phyloP scores from a whole-genome alignment of 2,888 invertebrate genomes.

The Cecidostiba fungosa region DNA sequence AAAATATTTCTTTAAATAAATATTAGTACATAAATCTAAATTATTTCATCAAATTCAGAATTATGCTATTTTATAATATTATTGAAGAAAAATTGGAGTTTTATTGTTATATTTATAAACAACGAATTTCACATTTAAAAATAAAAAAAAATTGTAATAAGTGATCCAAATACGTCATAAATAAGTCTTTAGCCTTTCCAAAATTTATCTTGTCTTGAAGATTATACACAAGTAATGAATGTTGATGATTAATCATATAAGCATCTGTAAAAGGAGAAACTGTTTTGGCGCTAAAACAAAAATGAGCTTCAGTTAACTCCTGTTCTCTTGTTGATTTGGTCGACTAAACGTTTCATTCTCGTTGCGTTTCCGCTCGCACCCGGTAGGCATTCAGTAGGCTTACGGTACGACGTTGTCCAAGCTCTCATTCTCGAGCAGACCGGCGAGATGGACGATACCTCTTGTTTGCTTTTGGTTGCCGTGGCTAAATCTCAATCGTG shows the following conservation, averaged over 20 bases:
- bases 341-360: constrained; percentile 41
- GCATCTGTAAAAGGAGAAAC: neutral
- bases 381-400: neutral
- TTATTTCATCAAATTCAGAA: neutral
- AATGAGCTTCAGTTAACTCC: neutral
- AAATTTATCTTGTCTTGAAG: too few relatives aligned
- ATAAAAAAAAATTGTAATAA: too few relatives aligned
- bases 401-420: neutral
- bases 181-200: too few relatives aligned
- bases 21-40: neutral
- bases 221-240: too few relatives aligned
- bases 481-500: neutral
- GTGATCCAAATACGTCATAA: too few relatives aligned
- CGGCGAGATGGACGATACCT: neutral
- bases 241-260: too few relatives aligned
- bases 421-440: too few relatives aligned
- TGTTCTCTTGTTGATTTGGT: constrained; percentile 17
- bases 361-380: neutral
- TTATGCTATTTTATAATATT: neutral
- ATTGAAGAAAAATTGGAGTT: neutral
- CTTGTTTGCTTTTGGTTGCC: neutral
- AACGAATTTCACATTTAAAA: too few relatives aligned
- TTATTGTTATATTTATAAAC: too few relatives aligned
- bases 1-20: neutral
- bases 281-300: too few relatives aligned